These are phyloP conservation scores for Lacanobia wlatinum DNA, from an alignment of 2,888 invertebrate genomes.

Conservation along the genomic window DNA sequence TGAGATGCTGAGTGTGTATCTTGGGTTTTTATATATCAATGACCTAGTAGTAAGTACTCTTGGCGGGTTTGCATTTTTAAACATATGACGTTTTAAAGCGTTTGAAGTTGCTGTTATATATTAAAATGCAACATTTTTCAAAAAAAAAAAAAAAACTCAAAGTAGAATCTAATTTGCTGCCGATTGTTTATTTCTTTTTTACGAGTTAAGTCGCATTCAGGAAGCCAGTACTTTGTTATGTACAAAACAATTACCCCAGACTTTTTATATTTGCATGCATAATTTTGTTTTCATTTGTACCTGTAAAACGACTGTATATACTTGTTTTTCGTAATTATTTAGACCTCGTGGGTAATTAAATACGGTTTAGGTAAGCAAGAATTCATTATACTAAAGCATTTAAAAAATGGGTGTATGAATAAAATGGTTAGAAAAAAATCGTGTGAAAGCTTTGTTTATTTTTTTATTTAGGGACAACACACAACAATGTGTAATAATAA, in stretches of 20 bases:
- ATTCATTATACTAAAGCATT: slow-evolving; percentile 1
- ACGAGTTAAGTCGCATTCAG: not conserved
- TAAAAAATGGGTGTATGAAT: slow-evolving; percentile 8
- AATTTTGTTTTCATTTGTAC: slow-evolving; percentile 35
- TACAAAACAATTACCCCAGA: not conserved
- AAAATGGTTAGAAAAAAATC: slow-evolving; percentile 3
- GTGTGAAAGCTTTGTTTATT: not conserved
- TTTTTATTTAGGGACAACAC: no score
- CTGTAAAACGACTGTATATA: slow-evolving; percentile 10
- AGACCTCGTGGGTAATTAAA: slow-evolving; percentile 2
- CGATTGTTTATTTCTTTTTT: not conserved
- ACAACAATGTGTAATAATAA: no score
- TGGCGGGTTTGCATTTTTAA: no score
- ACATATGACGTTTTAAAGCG: no score
- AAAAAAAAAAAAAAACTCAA: no score
- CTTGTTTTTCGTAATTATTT: slow-evolving; percentile 19
- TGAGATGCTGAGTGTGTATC: no score
- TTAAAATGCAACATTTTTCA: no score
- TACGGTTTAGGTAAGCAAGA: slow-evolving; percentile 5
- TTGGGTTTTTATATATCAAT: no score
- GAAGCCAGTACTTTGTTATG: not conserved
- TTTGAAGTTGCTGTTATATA: no score
- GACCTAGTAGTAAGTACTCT: no score
- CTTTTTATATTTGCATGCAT: slow-evolving; percentile 13
- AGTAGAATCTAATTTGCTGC: no score